phyloP scores from a whole-genome alignment of 1,140 invertebrate species.

The Octopus bimaculoides region DNA sequence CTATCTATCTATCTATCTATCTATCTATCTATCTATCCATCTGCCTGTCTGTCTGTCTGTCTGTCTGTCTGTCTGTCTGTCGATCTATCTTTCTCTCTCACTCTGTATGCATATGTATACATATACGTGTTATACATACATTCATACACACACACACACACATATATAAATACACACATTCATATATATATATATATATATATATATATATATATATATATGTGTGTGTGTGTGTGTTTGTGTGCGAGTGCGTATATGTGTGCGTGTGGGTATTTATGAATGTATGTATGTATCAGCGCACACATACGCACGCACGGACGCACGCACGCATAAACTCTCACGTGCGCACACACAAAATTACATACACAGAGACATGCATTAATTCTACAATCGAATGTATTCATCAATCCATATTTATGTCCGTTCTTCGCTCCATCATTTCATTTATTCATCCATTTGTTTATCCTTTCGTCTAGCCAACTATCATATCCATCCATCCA shows the following conservation, averaged over 20 bases:
- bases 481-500: no score
- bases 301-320: not conserved
- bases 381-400: no score
- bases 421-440: no score
- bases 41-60: not conserved
- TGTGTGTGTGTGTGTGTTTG: not conserved
- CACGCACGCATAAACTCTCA: not conserved
- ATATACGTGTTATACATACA: not conserved
- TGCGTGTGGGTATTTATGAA: not conserved
- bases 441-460: no score
- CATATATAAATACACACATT: not conserved
- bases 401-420: no score
- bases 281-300: not conserved
- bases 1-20: constrained; percentile 3
- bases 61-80: not conserved
- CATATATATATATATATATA: not conserved
- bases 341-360: not conserved
- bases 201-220: not conserved
- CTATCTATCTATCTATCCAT: not conserved
- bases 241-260: not conserved
- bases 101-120: not conserved
- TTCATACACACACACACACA: not conserved
- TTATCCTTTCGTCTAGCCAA: no score
- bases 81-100: not conserved
- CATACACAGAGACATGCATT: not conserved